Conservation (phyloP, 1,140 invertebrate species). For the Solen grandis region DNA sequence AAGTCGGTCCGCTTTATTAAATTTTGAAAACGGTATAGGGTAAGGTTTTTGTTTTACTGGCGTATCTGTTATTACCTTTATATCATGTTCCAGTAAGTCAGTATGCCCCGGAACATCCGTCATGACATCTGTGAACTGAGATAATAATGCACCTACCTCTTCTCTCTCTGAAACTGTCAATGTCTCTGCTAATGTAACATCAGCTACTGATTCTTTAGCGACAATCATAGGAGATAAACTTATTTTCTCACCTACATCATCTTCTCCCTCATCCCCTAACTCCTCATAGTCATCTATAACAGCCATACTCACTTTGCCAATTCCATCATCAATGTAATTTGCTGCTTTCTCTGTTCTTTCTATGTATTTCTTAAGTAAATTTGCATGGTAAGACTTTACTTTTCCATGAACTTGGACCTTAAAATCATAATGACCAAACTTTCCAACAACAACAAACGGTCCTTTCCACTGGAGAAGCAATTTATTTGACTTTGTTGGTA, state of each 20-base stretch:
- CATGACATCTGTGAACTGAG: slow-evolving; percentile 44
- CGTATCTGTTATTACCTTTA: slow-evolving; percentile 5
- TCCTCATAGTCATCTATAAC: not conserved
- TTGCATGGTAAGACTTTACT: slow-evolving; percentile 50
- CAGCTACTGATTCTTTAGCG: slow-evolving; percentile 18
- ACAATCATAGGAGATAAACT: not conserved
- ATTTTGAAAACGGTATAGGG: not conserved
- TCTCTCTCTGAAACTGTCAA: slow-evolving; percentile 20
- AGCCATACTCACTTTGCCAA: no score
- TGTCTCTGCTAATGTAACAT: slow-evolving; percentile 31
- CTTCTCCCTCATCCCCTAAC: not conserved
- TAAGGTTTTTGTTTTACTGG: not conserved
- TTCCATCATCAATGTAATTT: not conserved
- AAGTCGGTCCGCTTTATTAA: no score
- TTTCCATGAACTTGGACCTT: slow-evolving; percentile 28
- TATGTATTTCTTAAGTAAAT: slow-evolving; percentile 45
- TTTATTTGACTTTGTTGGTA: slow-evolving; percentile 50
- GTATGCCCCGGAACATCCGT: slow-evolving; percentile 47
- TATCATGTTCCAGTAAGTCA: slow-evolving; percentile 46
- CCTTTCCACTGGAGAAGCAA: slow-evolving; percentile 55
- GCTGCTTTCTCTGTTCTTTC: not conserved
- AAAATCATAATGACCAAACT: slow-evolving; percentile 43
- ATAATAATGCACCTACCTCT: slow-evolving; percentile 14
- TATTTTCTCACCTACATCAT: not conserved
- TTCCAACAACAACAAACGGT: slow-evolving; percentile 22